Base-by-base conservation (phyloP, 2,797 vertebrate genomes). In the Periparus ater region DNA sequence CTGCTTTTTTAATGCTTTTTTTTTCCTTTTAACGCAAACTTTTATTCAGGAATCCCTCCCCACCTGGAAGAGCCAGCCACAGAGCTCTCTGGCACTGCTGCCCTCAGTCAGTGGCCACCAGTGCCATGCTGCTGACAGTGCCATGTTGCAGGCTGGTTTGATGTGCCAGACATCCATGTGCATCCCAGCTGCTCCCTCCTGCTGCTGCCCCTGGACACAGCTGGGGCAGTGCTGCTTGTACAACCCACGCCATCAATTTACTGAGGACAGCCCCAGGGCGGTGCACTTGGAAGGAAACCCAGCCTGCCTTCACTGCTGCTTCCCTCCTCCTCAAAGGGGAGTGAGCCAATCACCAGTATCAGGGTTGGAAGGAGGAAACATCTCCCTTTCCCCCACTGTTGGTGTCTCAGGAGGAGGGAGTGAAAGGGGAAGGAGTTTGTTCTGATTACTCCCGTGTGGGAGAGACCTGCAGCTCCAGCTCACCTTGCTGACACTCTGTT, bases 71-170 rank as follows among this genome's bases (percentile, higher is more conserved):
- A 66, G 16, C 21, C 75, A 80, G 51, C 11, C 12, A 42, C 17
- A 9, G 44, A 25, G 7, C 4, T 27, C 11, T 54, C 36, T 68
- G 58, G 44, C 22, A 36, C 17, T 4, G 1, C n/a, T 70, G 67
- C n/a, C 40, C 7, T 5, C 0, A 0, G 19, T 8, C 17, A 36
- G 78, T 0, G 2, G 32, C 34, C 30, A 26, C 14, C n/a, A 29
- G 42, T 6, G 22, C 14, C 38, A 40, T 40, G 38, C 13, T 40
- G 6, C 63, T 70, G 55, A 29, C 27, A 58, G 53, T 1, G 6
- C 16, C 2, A 0, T 38, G 55, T 16, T 72, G 67, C 40, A n/a
- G 45, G 4, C 23, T 34, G 44, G 14, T 70, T 77, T 57, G 55
- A 22, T 20, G 26, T 22, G n/a, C 21, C 73, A 55, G 27, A 29